Conservation (phyloP, 2,113 vertebrate species). For the Argyrosomus japonicus region DNA sequence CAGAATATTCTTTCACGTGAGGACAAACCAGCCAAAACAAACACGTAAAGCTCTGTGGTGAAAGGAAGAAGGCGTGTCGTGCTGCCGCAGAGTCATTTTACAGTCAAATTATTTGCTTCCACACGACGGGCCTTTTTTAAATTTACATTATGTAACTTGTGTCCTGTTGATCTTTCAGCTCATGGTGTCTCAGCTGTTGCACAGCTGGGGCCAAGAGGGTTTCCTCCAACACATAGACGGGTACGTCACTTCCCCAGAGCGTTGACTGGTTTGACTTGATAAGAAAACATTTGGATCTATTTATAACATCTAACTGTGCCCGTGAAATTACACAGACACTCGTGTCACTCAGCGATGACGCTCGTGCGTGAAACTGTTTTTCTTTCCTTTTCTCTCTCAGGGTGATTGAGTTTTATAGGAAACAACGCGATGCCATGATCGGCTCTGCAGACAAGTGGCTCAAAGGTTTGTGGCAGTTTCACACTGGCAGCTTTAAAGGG, state of each 20-base stretch:
- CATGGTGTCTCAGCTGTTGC: constrained; percentile 89
- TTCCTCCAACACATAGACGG: constrained; percentile 90
- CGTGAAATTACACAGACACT: not conserved
- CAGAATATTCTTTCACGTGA: not conserved
- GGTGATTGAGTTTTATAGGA: constrained; percentile 90
- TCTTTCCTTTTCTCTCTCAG: constrained; percentile 77
- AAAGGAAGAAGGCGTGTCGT: not conserved
- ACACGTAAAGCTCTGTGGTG: not conserved
- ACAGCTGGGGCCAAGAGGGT: constrained; percentile 91
- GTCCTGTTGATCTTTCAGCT: constrained; percentile 79
- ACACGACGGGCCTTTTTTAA: not conserved
- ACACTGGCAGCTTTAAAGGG: too few species aligned
- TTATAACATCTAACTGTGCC: not conserved
- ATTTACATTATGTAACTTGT: not conserved
- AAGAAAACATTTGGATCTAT: not conserved
- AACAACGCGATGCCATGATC: constrained; percentile 90
- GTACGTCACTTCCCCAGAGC: constrained; percentile 73
- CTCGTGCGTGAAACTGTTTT: not conserved
- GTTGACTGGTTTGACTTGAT: not conserved
- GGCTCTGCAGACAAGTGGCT: constrained; percentile 93
- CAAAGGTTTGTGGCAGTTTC: constrained; percentile 85
- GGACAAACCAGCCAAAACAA: not conserved
- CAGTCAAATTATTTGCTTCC: not conserved
- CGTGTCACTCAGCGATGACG: not conserved
- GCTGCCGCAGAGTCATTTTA: not conserved